Conservation (phyloP, 2,113 vertebrate species). For the Cephalopterus ornatus region DNA sequence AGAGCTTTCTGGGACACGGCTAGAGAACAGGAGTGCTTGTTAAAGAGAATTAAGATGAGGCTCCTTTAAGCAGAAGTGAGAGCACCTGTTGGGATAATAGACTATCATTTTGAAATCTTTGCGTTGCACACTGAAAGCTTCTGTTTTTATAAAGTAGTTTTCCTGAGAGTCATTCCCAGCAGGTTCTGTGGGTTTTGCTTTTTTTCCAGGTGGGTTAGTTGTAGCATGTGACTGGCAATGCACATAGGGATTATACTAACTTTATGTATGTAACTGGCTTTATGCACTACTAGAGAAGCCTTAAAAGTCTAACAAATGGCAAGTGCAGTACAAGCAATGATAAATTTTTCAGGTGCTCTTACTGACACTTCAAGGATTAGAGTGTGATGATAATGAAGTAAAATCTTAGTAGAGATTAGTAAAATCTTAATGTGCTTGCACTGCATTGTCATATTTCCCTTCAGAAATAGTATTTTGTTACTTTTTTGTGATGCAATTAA, state of each 20-base stretch:
- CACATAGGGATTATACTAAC: background rate
- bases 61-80: background rate
- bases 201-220: background rate
- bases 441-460: rapidly evolving
- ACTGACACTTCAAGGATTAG: background rate
- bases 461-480: background rate
- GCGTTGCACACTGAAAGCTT: background rate
- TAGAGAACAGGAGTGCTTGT: background rate
- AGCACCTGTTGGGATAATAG: background rate
- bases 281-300: background rate
- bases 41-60: background rate
- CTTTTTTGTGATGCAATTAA: background rate
- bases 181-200: background rate
- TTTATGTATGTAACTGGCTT: background rate
- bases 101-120: background rate
- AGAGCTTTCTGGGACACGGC: background rate
- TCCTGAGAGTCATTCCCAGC: background rate
- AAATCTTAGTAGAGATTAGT: background rate
- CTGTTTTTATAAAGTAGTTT: background rate
- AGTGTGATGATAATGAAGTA: background rate
- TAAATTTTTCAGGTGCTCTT: background rate
- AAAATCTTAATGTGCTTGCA: background rate
- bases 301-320: background rate
- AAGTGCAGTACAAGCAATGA: rapidly evolving
- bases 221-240: background rate